Evolutionary conservation across 2,113 vertebrate species (phyloP).

Genomic region (Saccopteryx leptura): DNA sequence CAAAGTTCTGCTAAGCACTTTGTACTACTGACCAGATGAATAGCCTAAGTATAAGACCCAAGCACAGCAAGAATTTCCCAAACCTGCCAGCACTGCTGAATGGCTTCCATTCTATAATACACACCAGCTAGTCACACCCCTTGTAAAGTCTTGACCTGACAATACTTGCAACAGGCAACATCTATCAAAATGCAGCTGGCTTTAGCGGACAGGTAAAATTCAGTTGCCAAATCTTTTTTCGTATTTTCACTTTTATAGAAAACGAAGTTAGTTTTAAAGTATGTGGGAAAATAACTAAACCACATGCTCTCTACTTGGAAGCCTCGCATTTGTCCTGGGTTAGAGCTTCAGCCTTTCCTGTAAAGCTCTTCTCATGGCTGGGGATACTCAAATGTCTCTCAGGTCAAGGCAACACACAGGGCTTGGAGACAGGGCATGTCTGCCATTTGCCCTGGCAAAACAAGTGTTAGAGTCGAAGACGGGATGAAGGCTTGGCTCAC

Average conservation of each 20-base stretch:
- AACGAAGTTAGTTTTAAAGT: slow-evolving; percentile 66
- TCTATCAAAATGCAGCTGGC: slow-evolving; percentile 55
- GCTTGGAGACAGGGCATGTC: neutral
- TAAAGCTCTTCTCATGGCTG: slow-evolving; percentile 55
- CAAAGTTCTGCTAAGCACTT: neutral
- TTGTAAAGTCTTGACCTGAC: neutral
- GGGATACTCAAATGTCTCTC: slow-evolving; percentile 44
- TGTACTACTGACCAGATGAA: neutral
- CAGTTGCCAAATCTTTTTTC: slow-evolving; percentile 44
- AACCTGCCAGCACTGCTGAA: slow-evolving; percentile 9
- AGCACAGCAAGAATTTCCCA: slow-evolving; percentile 35
- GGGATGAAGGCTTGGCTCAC: slow-evolving; percentile 44
- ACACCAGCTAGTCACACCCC: neutral
- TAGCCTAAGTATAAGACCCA: neutral
- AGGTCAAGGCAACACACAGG: slow-evolving; percentile 28
- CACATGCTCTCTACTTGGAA: slow-evolving; percentile 29
- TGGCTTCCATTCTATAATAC: neutral
- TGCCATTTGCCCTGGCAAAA: slow-evolving; percentile 61
- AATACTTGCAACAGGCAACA: slow-evolving; percentile 4
- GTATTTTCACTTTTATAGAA: slow-evolving; percentile 60
- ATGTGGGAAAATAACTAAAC: slow-evolving; percentile 51
- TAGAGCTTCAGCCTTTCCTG: slow-evolving; percentile 64
- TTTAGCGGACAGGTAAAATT: slow-evolving; percentile 55
- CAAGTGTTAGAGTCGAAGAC: slow-evolving; percentile 14
- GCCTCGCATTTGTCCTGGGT: slow-evolving; percentile 59